Conservation (phyloP, 2,888 invertebrate genomes). For the Hymenopus coronatus region DNA sequence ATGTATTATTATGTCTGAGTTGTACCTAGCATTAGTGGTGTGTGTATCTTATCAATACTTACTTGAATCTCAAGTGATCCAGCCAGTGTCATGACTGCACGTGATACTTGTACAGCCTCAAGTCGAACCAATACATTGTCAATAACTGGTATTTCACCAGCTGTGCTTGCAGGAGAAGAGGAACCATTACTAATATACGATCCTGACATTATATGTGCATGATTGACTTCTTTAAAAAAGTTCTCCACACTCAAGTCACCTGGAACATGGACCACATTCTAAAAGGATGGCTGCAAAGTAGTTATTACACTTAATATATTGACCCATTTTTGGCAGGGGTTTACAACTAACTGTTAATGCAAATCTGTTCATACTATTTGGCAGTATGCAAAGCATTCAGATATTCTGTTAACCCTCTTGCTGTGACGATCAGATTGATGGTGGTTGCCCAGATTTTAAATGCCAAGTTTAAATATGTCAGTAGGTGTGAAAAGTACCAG, state of each 20-base stretch:
- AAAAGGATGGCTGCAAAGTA: too few relatives aligned
- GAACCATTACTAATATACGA: not conserved
- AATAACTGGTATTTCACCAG: constrained; percentile 47
- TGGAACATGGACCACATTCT: constrained; percentile 38
- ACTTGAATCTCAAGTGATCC: constrained; percentile 72
- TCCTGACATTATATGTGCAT: constrained; percentile 39
- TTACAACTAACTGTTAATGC: too few relatives aligned
- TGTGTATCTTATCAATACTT: constrained; percentile 26
- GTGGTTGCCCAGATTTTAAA: too few relatives aligned
- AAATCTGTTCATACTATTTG: too few relatives aligned
- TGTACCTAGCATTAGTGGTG: not conserved
- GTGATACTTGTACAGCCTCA: constrained; percentile 63
- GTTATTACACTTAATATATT: too few relatives aligned
- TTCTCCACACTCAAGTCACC: constrained; percentile 78
- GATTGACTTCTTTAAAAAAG: constrained; percentile 63
- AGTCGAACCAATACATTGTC: constrained; percentile 71
- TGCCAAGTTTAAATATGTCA: too few relatives aligned
- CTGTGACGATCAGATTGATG: too few relatives aligned
- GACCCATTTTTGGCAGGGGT: too few relatives aligned
- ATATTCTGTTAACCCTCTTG: too few relatives aligned
- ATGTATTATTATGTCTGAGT: too few relatives aligned
- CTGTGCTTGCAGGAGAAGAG: not conserved
- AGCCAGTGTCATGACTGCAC: constrained; percentile 69
- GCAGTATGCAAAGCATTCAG: too few relatives aligned
- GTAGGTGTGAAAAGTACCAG: too few relatives aligned